Base-by-base conservation (phyloP, 2,888 invertebrate genomes). In the Hetaerina titia region DNA sequence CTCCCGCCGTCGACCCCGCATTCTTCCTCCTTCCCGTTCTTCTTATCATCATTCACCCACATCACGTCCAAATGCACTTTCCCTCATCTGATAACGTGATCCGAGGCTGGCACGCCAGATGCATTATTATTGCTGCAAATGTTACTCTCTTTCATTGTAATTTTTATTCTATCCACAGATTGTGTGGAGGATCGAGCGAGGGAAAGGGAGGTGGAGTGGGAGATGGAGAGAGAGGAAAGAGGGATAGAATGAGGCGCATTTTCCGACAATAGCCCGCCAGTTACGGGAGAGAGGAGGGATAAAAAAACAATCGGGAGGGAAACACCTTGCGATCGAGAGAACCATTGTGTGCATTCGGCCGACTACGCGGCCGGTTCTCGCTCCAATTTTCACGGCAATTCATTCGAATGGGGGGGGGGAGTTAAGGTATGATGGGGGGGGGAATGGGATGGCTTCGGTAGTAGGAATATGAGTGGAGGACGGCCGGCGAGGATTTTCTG, bases 51-150 rank as follows among this genome's bases (percentile, higher is more conserved):
- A 22, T 81, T 81, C 81, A 81, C 81, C 25, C 81, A 81, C 9
- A 81, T 81, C 81, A 81, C 81, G 81, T 81, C 25, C 25, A 81
- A 81, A 81, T 81, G 81, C 81, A 81, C 81, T 81, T 81, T 81
- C 31, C 31, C 81, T 81, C 81, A 81, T 81, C 81, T 31, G 81
- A 81, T 81, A 81, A 81, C 81, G 81, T 31, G 31, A 81, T 31
- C 25, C 81, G 15, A 81, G 81, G 25, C 81, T 7, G 31, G 81
- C 25, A 81, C 81, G 81, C 81, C 81, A 0, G 13, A 31, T 81
- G 81, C 81, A 81, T 31, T 81, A 31, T 31, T 81, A 81, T 81
- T 31, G 81, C 31, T 31, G 81, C 81, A 81, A 81, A 81, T 31
- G 31, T 25, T 81, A 13, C 81, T 15, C 22, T 31, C 81, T 1